Evolutionary conservation across 1,140 invertebrate genomes (phyloP), one percentile per base, ranked within the genome.

Genomic region (Bradysia coprophila): DNA sequence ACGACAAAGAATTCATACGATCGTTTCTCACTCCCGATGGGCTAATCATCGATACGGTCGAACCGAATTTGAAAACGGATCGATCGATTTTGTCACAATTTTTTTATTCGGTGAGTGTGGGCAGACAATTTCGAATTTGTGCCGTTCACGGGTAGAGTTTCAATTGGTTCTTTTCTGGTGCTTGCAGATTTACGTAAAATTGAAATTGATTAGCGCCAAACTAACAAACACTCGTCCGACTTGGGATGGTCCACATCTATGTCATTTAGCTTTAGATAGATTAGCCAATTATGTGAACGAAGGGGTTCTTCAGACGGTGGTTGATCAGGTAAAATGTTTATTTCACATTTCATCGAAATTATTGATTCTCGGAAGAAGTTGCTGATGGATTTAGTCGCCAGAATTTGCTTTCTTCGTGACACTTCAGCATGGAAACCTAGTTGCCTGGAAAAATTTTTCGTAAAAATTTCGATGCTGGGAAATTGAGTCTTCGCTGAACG

Each of bases 241-340:
- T 56, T 70, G 59, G 44, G 66, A 66, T 16, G 63, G 66, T 46
- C 52, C 56, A 3, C 65, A 67, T 36, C 54, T 71, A 38, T 67
- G 64, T 33, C 48, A 58, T 22, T 43, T 48, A 2, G 62, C 67
- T 32, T 52, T 77, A 18, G 64, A 69, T 45, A 55, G 61, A 37
- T 50, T 76, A 10, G 52, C 62, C 5, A 53, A 66, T 34, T 53
- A 74, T 23, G 66, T 71, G 1, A 70, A 74, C 47, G 56, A 62
- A 4, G 64, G 72, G 37, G 55, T 66, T 40, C 47, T 77, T 24
- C 69, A 71, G 47, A 66, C 68, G 9, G 68, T 77, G 9, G 67
- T 76, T 3, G 72, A 75, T 45, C 68, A 65, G 47, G 41, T 28
- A 28, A 19, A 8, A 20, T 40, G n/a, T n/a, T n/a, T n/a, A n/a